These are phyloP conservation scores for Scleropages formosus DNA, from an alignment of 2,797 vertebrate genomes.

Conservation along the genomic window DNA sequence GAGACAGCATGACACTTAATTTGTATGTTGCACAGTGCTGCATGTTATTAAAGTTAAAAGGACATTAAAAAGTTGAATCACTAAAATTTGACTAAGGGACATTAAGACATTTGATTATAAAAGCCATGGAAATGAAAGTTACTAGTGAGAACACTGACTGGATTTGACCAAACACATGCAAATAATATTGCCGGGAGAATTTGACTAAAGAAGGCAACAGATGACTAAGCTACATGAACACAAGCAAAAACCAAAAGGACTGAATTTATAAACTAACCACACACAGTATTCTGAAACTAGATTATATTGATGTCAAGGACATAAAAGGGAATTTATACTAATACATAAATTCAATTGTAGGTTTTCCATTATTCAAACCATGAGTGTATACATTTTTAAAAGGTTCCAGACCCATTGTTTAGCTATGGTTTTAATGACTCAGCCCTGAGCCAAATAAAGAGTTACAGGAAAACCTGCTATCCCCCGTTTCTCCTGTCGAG, in stretches of 20 bases:
- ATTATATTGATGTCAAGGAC: not conserved
- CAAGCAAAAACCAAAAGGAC: not conserved
- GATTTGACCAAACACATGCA: conserved; percentile 14
- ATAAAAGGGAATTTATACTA: not conserved
- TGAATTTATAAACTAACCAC: not conserved
- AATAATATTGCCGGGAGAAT: not conserved
- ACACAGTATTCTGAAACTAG: not conserved
- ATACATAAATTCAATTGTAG: too few relatives aligned
- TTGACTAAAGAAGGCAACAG: conserved; percentile 17
- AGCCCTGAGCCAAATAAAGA: conserved; percentile 5
- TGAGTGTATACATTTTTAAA: not conserved
- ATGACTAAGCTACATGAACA: not conserved
- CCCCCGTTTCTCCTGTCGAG: not conserved
- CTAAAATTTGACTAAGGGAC: conserved; percentile 16
- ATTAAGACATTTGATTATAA: conserved; percentile 12
- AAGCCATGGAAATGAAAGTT: conserved; percentile 11
- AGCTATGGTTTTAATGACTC: not conserved
- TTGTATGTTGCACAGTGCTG: too few relatives aligned
- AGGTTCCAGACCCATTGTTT: not conserved
- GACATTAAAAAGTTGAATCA: too few relatives aligned
- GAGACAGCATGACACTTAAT: too few relatives aligned
- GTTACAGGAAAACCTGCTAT: conserved; percentile 13
- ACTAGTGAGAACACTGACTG: not conserved
- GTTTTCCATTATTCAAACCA: too few relatives aligned
- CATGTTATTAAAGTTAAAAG: too few relatives aligned